A percentile compares a stretch with the other conserved stretches of the same genome.
Evolutionary conservation across 2,888 invertebrate species (phyloP).

Genomic region (Latrodectus elegans): DNA sequence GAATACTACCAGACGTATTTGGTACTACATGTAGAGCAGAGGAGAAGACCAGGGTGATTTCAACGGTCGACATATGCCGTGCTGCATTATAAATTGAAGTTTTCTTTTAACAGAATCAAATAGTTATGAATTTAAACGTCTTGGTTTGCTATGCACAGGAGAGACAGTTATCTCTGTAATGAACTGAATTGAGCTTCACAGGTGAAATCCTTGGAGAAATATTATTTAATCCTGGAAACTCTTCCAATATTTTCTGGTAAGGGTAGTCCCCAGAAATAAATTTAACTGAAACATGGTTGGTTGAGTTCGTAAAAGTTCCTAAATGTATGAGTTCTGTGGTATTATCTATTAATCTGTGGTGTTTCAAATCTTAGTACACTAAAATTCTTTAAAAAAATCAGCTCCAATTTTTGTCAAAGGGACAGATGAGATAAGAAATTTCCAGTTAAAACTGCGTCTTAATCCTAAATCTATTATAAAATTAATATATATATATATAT

Average conservation of each 20-base stretch:
- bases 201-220: not conserved
- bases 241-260: not conserved
- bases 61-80: slow-evolving; percentile 70
- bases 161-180: slow-evolving; percentile 16
- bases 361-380: not conserved
- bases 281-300: too few relatives aligned
- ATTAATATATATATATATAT: not conserved
- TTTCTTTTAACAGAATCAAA: not conserved
- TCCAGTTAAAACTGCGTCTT: not conserved
- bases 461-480: slow-evolving; percentile 16
- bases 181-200: slow-evolving; percentile 42
- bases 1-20: not conserved
- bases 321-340: not conserved
- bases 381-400: slow-evolving; percentile 11
- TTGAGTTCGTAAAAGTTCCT: too few relatives aligned
- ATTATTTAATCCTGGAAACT: slow-evolving; percentile 17
- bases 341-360: not conserved
- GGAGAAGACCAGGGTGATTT: not conserved
- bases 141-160: slow-evolving; percentile 8
- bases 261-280: too few relatives aligned
- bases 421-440: slow-evolving; percentile 19
- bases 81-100: slow-evolving; percentile 2
- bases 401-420: slow-evolving; percentile 13
- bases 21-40: slow-evolving; percentile 3
- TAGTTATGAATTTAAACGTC: not conserved